These are phyloP conservation scores for Felis catus DNA, from an alignment of 2,113 vertebrate species.

Conservation along the genomic window DNA sequence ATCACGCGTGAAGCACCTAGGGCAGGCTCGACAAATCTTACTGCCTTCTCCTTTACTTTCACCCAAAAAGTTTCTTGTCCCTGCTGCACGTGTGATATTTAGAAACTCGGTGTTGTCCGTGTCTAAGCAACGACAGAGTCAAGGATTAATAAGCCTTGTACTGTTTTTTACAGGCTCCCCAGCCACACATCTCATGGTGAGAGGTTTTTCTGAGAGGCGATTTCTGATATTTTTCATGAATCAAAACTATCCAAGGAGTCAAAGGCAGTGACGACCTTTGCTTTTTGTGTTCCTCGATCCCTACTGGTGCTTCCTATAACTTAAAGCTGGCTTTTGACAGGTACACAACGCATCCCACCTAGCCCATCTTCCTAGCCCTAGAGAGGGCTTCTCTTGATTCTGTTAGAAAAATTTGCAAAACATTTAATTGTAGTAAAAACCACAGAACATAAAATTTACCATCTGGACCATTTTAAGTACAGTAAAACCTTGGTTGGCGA, in stretches of 20 bases:
- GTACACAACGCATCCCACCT: neutral
- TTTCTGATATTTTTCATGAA: neutral
- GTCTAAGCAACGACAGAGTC: neutral
- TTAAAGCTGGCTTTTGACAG: neutral
- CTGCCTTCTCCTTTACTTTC: neutral
- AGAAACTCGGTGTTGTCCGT: slow-evolving; percentile 9
- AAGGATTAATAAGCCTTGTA: neutral
- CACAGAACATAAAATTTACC: neutral
- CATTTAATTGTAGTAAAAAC: neutral
- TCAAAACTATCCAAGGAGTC: slow-evolving; percentile 34
- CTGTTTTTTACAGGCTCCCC: neutral
- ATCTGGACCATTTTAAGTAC: neutral
- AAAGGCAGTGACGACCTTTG: neutral
- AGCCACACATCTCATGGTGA: neutral
- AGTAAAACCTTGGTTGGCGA: too few species aligned
- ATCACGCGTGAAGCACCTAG: neutral
- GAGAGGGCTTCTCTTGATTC: neutral
- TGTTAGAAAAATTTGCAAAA: neutral
- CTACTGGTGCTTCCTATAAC: neutral
- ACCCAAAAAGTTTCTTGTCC: neutral
- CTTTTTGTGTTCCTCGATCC: slow-evolving; percentile 34
- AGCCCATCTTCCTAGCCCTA: neutral
- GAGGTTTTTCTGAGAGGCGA: neutral
- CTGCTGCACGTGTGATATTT: neutral
- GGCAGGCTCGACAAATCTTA: neutral